Base-by-base conservation (phyloP, 2,113 vertebrate species). In the Tauraco erythrolophus region DNA sequence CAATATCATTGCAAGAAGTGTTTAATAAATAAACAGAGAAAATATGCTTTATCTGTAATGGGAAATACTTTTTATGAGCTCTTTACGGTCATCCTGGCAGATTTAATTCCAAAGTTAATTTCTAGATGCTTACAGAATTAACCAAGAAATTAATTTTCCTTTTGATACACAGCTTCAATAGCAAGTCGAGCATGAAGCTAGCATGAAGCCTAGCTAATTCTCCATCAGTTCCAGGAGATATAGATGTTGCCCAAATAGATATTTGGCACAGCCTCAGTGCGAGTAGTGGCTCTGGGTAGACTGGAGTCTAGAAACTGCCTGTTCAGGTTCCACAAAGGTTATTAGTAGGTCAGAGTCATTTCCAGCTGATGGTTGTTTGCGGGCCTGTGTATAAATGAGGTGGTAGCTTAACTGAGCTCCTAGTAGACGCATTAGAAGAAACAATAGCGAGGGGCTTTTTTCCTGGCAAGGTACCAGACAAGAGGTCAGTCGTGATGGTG, bases 31-130 rank as follows among this genome's bases (percentile, higher is more conserved):
- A 84, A 71, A 56, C 1, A 65, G 53, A 78, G 31, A 87, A 91
- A 97, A 70, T 61, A 46, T 21, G 17, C 37, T 93, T 92, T 17
- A 53, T 62, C 48, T 68, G 8, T 84, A 79, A 62, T 37, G n/a
- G 45, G 61, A 91, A 82, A 84, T 76, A 71, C 24, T 72, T 84
- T 18, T 68, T 24, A 60, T 57, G 69, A 92, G 61, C 60, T 87
- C 27, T 62, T 89, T 65, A 14, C 0, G 3, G 45, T 75, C 45
- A 45, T 82, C 33, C 89, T 89, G 46, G 45, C 80, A 69, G 53
- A 72, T 92, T 78, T 69, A 91, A 96, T 76, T 91, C n/a, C 65
- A 27, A 45, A 89, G 57, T 84, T 79, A 88, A 84, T 95, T 92
- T 92, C 76, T 87, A 54, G 74, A 68, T 87, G 31, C 50, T 93